Base-by-base conservation (phyloP, 2,113 vertebrate genomes). In the Merops nubicus region DNA sequence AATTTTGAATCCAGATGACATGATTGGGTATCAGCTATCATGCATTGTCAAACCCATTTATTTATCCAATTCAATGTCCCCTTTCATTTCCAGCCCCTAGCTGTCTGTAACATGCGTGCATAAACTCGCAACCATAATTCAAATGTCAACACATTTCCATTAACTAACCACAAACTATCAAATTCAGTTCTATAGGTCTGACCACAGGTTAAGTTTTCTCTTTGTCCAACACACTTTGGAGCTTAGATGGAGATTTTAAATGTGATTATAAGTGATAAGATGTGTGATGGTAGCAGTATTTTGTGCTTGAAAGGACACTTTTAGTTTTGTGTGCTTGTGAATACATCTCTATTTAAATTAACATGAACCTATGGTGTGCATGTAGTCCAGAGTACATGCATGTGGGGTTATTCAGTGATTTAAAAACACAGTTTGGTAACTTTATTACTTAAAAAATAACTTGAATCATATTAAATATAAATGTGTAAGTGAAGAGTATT, bases 71-170 rank as follows among this genome's bases (percentile, higher is more conserved):
- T 83, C 26, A 80, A 54, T 80, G 83, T 57, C 14, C 36, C 9
- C 28, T 88, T 95, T 80, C 45, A 69, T 73, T 88, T 93, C 60
- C 72, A n/a, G 3, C 17, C 43, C 51, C 48, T 13, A 56, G 36
- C 8, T 91, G 26, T 47, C 54, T 90, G 23, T 56, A 74, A 33
- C 42, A 45, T 80, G 47, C 51, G 11, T 43, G 72, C 82, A 86
- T 80, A 92, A 88, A 84, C 34, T 67, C 85, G 28, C 43, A 86
- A 43, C 47, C 0, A 1, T 64, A 81, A 88, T 88, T 95, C 43
- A 45, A 79, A 84, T 85, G 78, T 89, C 92, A 95, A 51, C 83
- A 78, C 79, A 64, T 92, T 94, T 84, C 68, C 36, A 90, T 93
- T 96, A 93, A 64, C 90, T 86, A 78, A 94, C 47, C 63, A 64